These are phyloP conservation scores for Pantelozetes paolii DNA, from an alignment of 2,888 invertebrate genomes.

Conservation along the genomic window DNA sequence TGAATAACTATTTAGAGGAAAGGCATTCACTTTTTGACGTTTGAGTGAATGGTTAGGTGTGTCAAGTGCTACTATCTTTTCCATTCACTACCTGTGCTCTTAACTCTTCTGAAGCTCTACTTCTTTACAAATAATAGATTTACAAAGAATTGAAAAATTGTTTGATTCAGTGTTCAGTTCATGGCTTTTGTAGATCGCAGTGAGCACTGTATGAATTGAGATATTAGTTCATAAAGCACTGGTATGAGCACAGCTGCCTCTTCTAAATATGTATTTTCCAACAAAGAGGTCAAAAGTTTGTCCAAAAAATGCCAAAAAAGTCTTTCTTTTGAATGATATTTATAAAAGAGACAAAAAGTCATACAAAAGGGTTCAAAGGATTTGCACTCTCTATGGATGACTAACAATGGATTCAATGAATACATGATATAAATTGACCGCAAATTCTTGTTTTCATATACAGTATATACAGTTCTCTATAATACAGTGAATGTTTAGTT, in stretches of 20 bases:
- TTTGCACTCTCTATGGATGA: slow-evolving; percentile 18
- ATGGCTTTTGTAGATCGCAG: slow-evolving; percentile 11
- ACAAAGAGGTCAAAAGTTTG: slow-evolving; percentile 3
- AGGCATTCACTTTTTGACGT: slow-evolving; percentile 36
- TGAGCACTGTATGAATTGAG: background rate
- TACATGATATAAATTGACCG: background rate
- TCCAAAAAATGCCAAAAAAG: slow-evolving; percentile 14
- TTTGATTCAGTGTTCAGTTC: slow-evolving; percentile 3
- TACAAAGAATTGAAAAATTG: background rate
- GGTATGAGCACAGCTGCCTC: slow-evolving; percentile 34
- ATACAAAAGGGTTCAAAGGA: slow-evolving; percentile 18
- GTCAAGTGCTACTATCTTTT: slow-evolving; percentile 27
- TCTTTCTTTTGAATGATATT: background rate
- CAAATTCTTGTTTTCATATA: slow-evolving; percentile 16
- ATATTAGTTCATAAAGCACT: background rate
- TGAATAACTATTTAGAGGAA: slow-evolving; percentile 24
- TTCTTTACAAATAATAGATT: slow-evolving; percentile 23
- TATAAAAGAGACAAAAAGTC: slow-evolving; percentile 1
- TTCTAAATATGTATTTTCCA: slow-evolving; percentile 27
- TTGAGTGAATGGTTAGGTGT: slow-evolving; percentile 9
- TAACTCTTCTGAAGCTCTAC: background rate
- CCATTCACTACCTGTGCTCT: background rate
- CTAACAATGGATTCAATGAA: background rate
- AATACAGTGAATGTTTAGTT: background rate
- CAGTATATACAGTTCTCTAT: background rate